Conservation (phyloP, 2,113 vertebrate species). For the Megaleporinus macrocephalus region DNA sequence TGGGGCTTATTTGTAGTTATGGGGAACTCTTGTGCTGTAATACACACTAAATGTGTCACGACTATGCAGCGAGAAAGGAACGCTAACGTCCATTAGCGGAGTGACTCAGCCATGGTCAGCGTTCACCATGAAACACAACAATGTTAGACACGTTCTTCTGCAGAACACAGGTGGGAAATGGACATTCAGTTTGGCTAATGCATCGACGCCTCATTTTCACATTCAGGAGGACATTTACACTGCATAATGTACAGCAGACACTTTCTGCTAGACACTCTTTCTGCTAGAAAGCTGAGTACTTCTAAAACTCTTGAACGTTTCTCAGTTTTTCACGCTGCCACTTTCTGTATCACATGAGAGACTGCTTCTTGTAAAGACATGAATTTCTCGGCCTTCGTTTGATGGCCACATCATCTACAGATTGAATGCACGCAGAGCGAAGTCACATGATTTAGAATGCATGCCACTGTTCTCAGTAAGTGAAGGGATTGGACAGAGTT, state of each 20-base stretch:
- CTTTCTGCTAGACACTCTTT: background rate
- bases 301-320: conserved; percentile 5
- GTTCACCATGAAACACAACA: conserved; percentile 14
- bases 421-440: background rate
- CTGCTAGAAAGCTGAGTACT: background rate
- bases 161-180: background rate
- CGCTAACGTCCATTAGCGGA: conserved; percentile 6
- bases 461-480: too few relatives aligned
- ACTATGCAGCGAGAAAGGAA: background rate
- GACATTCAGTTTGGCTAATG: background rate
- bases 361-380: background rate
- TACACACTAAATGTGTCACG: background rate
- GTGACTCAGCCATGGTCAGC: conserved; percentile 1
- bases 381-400: background rate
- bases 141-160: background rate
- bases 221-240: conserved; percentile 3
- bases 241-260: conserved; percentile 9
- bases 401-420: background rate
- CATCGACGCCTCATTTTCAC: conserved; percentile 5
- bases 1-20: background rate
- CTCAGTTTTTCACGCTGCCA: background rate
- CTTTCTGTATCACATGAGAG: background rate
- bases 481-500: too few relatives aligned
- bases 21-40: background rate
- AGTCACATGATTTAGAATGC: too few relatives aligned